Evolutionary conservation across 2,797 vertebrate genomes (phyloP).

Genomic region (Spinus olivaceus): DNA sequence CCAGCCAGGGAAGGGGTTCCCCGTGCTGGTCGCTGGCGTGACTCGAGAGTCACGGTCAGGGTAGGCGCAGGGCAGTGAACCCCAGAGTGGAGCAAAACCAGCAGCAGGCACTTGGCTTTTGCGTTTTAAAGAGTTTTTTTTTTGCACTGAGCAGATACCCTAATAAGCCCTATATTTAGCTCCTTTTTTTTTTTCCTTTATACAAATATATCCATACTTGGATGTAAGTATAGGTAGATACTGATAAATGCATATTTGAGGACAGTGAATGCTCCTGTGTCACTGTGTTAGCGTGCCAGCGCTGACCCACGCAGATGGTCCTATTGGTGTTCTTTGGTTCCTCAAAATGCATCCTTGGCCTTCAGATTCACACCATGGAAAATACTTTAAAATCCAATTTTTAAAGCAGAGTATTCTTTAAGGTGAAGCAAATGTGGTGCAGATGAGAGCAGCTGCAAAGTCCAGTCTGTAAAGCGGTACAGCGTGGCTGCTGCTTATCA

Average conservation of each 20-base stretch:
- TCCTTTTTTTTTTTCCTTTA: neutral
- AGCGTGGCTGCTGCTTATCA: neutral
- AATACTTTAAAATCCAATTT: neutral
- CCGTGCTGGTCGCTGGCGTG: fast-evolving
- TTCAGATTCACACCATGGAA: neutral
- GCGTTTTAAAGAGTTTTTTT: neutral
- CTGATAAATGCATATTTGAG: neutral
- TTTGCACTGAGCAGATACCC: neutral
- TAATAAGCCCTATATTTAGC: neutral
- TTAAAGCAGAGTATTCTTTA: neutral
- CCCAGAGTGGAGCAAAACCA: neutral
- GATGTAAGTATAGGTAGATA: neutral
- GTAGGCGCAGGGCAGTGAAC: neutral
- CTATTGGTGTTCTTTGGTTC: fast-evolving
- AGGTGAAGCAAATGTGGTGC: neutral
- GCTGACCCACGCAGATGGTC: fast-evolving
- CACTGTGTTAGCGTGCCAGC: fast-evolving
- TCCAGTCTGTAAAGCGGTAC: neutral
- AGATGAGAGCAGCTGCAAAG: neutral
- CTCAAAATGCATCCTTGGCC: neutral
- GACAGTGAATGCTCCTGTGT: neutral
- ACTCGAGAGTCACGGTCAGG: fast-evolving
- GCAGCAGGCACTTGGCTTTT: fast-evolving
- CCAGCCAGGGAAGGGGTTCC: fast-evolving
- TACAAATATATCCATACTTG: fast-evolving